Percentiles rank a stretch among this genome's conserved stretches.
Evolutionary conservation across 2,888 invertebrate species (phyloP).

Genomic region (Rhimphoctona megacephalus): DNA sequence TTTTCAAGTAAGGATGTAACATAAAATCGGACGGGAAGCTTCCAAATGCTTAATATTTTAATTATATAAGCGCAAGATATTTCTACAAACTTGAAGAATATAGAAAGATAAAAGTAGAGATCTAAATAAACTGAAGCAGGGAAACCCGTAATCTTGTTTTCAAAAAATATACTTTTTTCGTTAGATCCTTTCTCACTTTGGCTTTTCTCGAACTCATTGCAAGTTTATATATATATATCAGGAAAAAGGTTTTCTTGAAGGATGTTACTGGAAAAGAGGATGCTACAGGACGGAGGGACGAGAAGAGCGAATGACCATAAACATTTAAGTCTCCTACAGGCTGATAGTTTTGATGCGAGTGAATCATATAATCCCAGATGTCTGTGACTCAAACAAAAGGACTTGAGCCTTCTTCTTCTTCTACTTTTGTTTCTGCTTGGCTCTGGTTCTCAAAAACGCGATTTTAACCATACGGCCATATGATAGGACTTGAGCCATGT

Average conservation of each 20-base stretch:
- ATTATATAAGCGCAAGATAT: neutral
- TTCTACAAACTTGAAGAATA: neutral
- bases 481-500: too few species aligned
- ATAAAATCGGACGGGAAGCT: neutral
- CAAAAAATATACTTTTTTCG: neutral
- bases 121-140: neutral
- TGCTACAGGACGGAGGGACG: too few species aligned
- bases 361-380: too few species aligned
- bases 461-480: too few species aligned
- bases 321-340: conserved; percentile 50
- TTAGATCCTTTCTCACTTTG: too few species aligned
- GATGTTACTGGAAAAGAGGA: too few species aligned
- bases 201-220: too few species aligned
- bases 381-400: too few species aligned
- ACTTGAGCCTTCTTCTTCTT: too few species aligned
- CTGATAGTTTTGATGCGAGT: conserved; percentile 4
- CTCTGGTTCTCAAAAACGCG: too few species aligned
- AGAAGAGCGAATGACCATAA: conserved; percentile 24
- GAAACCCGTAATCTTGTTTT: neutral
- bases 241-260: neutral
- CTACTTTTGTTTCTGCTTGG: too few species aligned
- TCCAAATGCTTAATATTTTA: neutral
- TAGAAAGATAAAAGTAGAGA: neutral
- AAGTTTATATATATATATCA: too few species aligned
- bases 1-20: neutral